Evolutionary conservation across 2,113 vertebrate species (phyloP).

Genomic region (Phylloscopus whistleri): DNA sequence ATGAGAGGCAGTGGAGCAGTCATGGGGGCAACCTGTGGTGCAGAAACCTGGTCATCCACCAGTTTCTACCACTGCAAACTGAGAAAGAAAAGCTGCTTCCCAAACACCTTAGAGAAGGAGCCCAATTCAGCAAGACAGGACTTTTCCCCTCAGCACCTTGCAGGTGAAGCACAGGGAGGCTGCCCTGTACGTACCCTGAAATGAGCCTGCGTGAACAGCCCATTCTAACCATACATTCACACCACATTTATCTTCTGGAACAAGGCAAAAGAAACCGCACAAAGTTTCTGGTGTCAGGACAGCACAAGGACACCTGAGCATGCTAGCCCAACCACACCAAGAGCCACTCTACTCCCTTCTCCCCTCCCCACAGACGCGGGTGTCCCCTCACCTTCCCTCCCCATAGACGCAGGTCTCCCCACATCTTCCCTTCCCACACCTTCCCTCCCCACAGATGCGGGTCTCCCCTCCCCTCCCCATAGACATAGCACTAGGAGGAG

Average conservation of each 20-base stretch:
- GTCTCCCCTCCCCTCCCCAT: neutral
- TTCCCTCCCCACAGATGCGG: accelerated
- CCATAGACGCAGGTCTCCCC: accelerated
- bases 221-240: accelerated
- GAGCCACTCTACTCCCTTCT: neutral
- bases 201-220: neutral
- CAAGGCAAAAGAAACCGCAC: neutral
- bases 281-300: neutral
- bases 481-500: accelerated
- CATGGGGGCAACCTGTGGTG: accelerated
- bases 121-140: neutral
- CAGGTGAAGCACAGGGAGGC: neutral
- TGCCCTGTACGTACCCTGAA: accelerated
- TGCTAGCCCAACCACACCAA: accelerated
- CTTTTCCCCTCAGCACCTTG: neutral
- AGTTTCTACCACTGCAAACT: accelerated
- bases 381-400: neutral
- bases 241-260: neutral
- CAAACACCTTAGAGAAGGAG: neutral
- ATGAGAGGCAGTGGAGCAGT: neutral
- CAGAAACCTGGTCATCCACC: neutral
- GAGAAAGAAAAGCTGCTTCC: neutral
- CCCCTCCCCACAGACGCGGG: accelerated
- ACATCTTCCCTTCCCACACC: neutral
- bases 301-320: neutral